phyloP scores from a whole-genome alignment of 2,797 vertebrate species.

The Trachurus trachurus region DNA sequence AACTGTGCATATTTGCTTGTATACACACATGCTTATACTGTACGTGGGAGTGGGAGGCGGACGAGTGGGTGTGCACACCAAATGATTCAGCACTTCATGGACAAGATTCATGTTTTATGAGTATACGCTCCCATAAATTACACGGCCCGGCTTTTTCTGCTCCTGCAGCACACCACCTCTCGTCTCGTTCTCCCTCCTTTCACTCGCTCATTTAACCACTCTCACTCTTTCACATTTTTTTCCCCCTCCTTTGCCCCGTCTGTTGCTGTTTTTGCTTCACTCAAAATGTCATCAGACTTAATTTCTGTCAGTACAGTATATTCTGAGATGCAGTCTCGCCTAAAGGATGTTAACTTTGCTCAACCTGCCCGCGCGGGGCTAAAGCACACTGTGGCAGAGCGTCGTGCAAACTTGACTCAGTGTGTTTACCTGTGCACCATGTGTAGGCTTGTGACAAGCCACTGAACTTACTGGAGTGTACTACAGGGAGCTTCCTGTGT shows the following conservation, averaged over 20 bases:
- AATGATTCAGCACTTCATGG: conserved; percentile 80
- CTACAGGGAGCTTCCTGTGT: conserved; percentile 74
- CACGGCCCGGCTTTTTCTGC: conserved; percentile 63
- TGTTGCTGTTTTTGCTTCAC: conserved; percentile 20
- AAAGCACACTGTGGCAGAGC: conserved; percentile 29
- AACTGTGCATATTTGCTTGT: conserved; percentile 55
- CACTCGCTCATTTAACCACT: neutral
- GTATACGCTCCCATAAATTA: conserved; percentile 75
- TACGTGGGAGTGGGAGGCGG: conserved; percentile 63
- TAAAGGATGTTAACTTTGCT: conserved; percentile 27
- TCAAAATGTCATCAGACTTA: conserved; percentile 42
- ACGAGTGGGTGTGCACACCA: conserved; percentile 60
- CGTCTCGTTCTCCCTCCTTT: neutral
- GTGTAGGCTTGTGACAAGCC: conserved; percentile 74
- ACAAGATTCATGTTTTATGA: conserved; percentile 85
- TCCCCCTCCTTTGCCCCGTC: neutral
- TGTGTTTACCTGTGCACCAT: conserved; percentile 71
- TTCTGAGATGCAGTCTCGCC: conserved; percentile 10
- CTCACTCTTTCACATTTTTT: neutral
- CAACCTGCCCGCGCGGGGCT: conserved; percentile 27
- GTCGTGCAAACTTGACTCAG: conserved; percentile 54
- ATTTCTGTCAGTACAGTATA: conserved; percentile 34
- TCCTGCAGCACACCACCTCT: conserved; percentile 36
- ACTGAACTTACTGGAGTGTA: conserved; percentile 67
- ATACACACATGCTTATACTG: conserved; percentile 49